phyloP scores from a whole-genome alignment of 2,888 invertebrate species.

The Machimus atricapillus region DNA sequence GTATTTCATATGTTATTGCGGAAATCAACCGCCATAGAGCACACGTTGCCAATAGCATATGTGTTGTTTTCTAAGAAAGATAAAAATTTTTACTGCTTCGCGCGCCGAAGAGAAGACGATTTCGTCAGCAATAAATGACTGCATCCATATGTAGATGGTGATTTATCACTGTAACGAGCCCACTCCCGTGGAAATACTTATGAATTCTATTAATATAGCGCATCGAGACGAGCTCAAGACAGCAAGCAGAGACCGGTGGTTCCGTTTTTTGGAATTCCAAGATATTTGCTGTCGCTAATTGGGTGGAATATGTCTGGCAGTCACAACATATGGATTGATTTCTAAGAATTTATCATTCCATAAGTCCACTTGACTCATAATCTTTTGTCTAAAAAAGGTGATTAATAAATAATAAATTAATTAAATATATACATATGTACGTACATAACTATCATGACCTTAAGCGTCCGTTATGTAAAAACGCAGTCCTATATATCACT shows the following conservation, averaged over 20 bases:
- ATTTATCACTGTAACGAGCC: neutral
- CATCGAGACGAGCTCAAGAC: neutral
- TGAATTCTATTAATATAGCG: neutral
- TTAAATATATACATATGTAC: too few relatives aligned
- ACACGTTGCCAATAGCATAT: neutral
- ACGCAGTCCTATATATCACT: too few relatives aligned
- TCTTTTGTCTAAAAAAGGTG: neutral
- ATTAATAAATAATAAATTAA: too few relatives aligned
- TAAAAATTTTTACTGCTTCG: neutral
- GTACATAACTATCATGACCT: too few relatives aligned
- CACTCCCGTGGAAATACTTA: neutral
- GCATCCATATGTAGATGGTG: neutral
- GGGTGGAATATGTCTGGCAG: neutral
- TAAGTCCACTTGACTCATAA: neutral
- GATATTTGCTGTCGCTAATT: neutral
- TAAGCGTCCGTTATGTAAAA: too few relatives aligned
- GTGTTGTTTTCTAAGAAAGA: neutral
- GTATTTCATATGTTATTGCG: conserved; percentile 13
- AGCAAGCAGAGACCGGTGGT: neutral
- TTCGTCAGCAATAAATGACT: neutral
- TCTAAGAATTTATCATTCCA: neutral
- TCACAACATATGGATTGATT: neutral
- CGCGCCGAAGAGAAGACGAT: neutral
- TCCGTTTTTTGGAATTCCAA: neutral
- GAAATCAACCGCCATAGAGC: neutral